These are phyloP conservation scores for Natrix natrix DNA, from an alignment of 2,797 vertebrate species.

Conservation along the genomic window DNA sequence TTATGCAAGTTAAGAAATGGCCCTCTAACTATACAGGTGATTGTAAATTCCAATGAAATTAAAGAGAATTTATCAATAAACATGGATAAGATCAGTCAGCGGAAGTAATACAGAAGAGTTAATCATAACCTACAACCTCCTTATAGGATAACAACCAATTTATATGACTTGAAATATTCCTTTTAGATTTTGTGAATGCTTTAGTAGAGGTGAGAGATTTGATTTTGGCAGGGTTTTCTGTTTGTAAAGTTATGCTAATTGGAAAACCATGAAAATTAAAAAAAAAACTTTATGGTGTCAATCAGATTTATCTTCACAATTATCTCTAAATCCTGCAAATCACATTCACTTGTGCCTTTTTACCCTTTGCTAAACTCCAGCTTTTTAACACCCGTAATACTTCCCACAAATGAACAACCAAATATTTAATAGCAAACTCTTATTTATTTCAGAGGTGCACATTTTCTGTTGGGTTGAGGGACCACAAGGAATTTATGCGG, in stretches of 20 bases:
- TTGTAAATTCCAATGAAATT: not conserved
- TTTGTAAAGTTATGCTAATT: conserved; percentile 1
- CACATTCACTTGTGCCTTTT: not conserved
- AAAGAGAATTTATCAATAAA: not conserved
- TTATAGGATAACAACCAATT: not conserved
- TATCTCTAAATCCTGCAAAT: not conserved
- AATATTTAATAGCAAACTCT: not conserved
- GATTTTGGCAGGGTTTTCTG: not conserved
- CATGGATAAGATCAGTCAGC: not conserved
- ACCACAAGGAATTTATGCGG: not conserved
- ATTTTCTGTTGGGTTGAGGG: not conserved
- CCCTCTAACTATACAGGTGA: not conserved
- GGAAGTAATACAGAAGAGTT: not conserved
- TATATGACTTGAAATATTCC: not conserved
- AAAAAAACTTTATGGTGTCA: not conserved
- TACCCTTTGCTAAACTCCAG: not conserved
- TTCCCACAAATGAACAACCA: not conserved
- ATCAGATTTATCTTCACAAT: not conserved
- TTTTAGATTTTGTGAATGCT: conserved; percentile 7
- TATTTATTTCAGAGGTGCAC: not conserved
- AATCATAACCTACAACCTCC: not conserved
- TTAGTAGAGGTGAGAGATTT: not conserved
- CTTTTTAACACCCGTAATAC: not conserved
- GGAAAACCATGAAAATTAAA: not conserved
- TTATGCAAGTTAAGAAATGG: not conserved